Base-by-base conservation (phyloP, 2,113 vertebrate species). In the Halichoeres trimaculatus region DNA sequence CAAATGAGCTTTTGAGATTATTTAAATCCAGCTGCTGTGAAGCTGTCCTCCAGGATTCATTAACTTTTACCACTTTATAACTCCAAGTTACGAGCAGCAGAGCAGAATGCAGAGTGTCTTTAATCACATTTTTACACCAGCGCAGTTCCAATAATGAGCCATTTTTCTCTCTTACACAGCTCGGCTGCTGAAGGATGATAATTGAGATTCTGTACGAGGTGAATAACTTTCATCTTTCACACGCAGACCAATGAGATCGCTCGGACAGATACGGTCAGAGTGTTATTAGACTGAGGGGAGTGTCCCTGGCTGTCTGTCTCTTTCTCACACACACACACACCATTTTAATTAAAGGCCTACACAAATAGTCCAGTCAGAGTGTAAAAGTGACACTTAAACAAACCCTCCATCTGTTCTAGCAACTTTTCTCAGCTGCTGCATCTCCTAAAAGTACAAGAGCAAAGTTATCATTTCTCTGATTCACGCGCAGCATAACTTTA, bases 81-180 rank as follows among this genome's bases (percentile, higher is more conserved):
- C 45, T 23, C 26, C 8, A 52, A 52, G 58, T 55, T 59, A 43
- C 36, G 53, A 48, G 63, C 73, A 45, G 48, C 52, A 17, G 19
- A 67, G 43, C 52, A 60, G 60, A 57, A 77, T 40, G 50, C 43
- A 52, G 40, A 47, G 14, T 19, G 58, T 72, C 62, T 75, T 79
- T 82, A 73, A 85, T 82, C 75, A 81, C 59, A 78, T 67, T 69
- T 86, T 83, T 74, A 77, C 80, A 74, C 58, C 50, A 55, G n/a
- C 78, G 55, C 60, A 52, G 24, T 72, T 77, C 20, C 23, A 68
- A 34, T 80, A 74, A 79, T 67, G 69, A 85, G 69, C 26, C 60
- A 48, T 80, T 74, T 68, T 59, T 74, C 69, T 85, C 55, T 67
- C n/a, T 48, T 35, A 48, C 57, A 34, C 48, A 64, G 57, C 70